Evolutionary conservation across 2,888 invertebrate genomes (phyloP).

Genomic region (Gonocerus acuteangulatus): DNA sequence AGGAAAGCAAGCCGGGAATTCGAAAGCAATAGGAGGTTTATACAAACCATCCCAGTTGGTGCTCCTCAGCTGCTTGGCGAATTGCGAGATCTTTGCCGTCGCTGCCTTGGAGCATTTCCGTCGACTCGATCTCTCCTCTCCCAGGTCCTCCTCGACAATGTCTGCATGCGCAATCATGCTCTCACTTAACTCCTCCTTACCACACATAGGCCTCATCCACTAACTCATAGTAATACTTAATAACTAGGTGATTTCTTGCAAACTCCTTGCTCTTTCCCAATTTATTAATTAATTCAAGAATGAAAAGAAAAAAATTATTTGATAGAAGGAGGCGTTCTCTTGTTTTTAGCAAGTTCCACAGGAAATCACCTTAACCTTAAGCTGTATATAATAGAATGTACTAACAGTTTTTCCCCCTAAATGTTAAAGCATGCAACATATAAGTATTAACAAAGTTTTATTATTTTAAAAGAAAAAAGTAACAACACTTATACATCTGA

Average conservation of each 20-base stretch:
- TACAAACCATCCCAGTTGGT: constrained; percentile 42
- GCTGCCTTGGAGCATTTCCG: constrained; percentile 43
- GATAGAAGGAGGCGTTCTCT: no score
- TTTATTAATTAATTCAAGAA: no score
- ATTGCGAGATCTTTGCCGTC: constrained; percentile 42
- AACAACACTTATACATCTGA: no score
- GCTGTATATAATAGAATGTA: neutral
- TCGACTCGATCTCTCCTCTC: constrained; percentile 39
- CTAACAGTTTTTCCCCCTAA: neutral
- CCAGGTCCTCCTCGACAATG: neutral
- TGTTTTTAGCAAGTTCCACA: neutral
- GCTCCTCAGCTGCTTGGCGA: constrained; percentile 42
- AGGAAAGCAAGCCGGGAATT: no score
- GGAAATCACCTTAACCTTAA: neutral
- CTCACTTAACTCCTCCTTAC: constrained; percentile 22
- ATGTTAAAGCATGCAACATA: no score
- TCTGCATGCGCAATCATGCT: constrained; percentile 24
- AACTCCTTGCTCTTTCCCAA: no score
- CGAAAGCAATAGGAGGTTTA: constrained; percentile 1
- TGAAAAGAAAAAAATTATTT: no score
- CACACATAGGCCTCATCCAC: constrained; percentile 19
- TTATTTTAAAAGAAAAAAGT: no score
- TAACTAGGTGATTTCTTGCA: neutral
- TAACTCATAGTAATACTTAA: constrained; percentile 10
- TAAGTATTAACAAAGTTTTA: no score